Conservation (phyloP, 2,113 vertebrate species). For the Thomomys bottae region DNA sequence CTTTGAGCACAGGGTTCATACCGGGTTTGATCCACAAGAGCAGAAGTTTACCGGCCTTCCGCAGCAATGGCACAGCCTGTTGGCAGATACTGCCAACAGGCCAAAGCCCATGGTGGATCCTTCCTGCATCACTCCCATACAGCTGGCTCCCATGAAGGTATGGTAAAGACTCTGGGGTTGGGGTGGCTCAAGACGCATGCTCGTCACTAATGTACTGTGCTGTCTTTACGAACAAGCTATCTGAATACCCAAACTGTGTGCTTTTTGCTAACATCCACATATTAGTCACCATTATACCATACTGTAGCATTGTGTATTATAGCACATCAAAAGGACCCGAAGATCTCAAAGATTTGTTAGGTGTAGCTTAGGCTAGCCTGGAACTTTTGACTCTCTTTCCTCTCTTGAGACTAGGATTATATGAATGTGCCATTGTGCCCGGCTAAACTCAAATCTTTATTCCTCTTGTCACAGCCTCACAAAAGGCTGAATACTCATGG, state of each 20-base stretch:
- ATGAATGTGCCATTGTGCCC: too few relatives aligned
- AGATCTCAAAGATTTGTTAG: too few relatives aligned
- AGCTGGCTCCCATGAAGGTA: conserved; percentile 99
- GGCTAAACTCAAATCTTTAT: background rate
- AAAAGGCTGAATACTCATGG: background rate
- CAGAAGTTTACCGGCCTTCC: conserved; percentile 98
- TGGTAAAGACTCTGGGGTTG: background rate
- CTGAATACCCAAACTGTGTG: background rate
- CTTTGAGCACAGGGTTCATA: conserved; percentile 99
- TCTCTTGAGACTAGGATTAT: too few relatives aligned
- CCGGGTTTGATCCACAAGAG: conserved; percentile 96
- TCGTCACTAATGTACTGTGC: background rate
- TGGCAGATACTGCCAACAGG: conserved; percentile 97
- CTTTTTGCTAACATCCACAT: background rate
- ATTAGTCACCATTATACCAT: background rate
- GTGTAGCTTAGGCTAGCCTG: too few relatives aligned
- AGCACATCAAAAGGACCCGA: background rate
- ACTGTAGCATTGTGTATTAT: background rate
- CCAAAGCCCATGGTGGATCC: conserved; percentile 99
- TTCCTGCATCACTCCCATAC: conserved; percentile 98
- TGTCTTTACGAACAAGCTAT: background rate
- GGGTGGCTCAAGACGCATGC: background rate
- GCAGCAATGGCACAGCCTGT: conserved; percentile 98
- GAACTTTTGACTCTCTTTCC: too few relatives aligned
- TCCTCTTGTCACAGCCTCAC: background rate